Percentiles rank a stretch among this genome's conserved stretches.
Conservation (phyloP, 2,888 invertebrate genomes). For the Xestia xanthographa region DNA sequence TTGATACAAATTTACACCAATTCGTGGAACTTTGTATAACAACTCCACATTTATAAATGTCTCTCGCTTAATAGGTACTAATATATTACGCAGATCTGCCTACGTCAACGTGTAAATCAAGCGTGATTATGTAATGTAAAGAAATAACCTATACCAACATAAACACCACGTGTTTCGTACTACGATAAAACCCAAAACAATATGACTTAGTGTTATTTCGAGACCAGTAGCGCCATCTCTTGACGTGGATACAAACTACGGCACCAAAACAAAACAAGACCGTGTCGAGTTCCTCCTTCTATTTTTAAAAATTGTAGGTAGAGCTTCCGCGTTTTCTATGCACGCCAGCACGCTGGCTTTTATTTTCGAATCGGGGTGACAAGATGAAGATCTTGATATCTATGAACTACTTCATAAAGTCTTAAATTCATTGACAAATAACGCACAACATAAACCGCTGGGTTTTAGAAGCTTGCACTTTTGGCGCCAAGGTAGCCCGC, state of each 20-base stretch:
- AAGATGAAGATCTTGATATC: background rate
- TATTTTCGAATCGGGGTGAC: background rate
- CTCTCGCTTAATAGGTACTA: background rate
- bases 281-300: slow-evolving; percentile 18
- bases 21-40: slow-evolving; percentile 8
- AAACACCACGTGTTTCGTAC: slow-evolving; percentile 24
- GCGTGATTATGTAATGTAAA: background rate
- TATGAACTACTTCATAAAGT: background rate
- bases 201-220: background rate
- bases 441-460: background rate
- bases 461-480: background rate
- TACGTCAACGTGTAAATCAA: background rate
- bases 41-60: background rate
- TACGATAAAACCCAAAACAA: slow-evolving; percentile 43
- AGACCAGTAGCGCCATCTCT: slow-evolving; percentile 52
- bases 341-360: background rate
- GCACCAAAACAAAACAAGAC: slow-evolving; percentile 10
- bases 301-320: slow-evolving; percentile 27
- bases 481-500: background rate
- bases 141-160: slow-evolving; percentile 33
- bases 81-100: background rate
- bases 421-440: background rate
- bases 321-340: slow-evolving; percentile 31
- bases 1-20: slow-evolving; percentile 26
- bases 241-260: slow-evolving; percentile 9